Conservation (phyloP, 2,113 vertebrate genomes). For the Piaya cayana region DNA sequence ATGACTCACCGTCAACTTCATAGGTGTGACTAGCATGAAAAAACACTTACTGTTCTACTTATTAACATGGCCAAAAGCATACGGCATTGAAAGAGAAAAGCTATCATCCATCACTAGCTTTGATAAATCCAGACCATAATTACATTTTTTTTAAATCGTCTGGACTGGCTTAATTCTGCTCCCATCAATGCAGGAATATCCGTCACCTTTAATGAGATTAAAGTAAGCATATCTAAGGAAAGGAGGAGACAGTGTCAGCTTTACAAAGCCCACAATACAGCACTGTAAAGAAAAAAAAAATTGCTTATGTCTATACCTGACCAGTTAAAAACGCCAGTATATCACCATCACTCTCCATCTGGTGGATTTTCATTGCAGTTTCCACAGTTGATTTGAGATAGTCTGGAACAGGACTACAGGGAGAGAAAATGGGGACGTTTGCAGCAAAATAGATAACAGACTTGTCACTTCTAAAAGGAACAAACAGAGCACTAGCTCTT, state of each 20-base stretch:
- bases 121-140: neutral
- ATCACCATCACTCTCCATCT: constrained; percentile 93
- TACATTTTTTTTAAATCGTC: neutral
- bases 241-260: neutral
- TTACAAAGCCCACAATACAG: neutral
- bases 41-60: neutral
- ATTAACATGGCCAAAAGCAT: neutral
- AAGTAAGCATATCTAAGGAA: neutral
- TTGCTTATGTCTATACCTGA: constrained; percentile 80
- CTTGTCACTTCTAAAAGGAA: neutral
- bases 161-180: neutral
- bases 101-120: neutral
- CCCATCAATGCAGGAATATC: neutral
- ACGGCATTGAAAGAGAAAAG: constrained; percentile 4
- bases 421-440: neutral
- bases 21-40: neutral
- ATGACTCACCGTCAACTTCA: neutral
- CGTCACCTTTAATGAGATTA: neutral
- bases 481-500: neutral
- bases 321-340: constrained; percentile 95
- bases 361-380: constrained; percentile 96
- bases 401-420: constrained; percentile 91
- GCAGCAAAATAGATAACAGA: neutral
- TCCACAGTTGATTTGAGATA: constrained; percentile 97
- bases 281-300: neutral